These are phyloP conservation scores for Malurus cyaneus DNA, from an alignment of 2,113 vertebrate species.

Conservation along the genomic window DNA sequence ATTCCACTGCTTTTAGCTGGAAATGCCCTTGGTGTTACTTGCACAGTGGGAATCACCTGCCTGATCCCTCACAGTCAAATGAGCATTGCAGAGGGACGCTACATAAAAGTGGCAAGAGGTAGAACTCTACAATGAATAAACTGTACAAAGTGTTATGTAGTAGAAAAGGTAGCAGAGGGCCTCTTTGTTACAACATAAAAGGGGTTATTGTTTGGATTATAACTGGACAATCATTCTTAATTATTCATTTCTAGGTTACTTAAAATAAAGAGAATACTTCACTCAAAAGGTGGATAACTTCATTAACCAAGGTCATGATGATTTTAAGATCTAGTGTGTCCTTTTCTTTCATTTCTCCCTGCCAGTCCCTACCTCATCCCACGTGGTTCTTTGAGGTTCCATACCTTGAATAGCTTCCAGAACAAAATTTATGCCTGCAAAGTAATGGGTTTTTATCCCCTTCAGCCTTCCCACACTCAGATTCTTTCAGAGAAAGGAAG, in stretches of 20 bases:
- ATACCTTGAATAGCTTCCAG: background rate
- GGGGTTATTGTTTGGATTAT: background rate
- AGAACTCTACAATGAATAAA: background rate
- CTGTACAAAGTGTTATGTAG: background rate
- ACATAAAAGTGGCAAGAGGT: rapidly evolving
- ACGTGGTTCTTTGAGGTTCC: background rate
- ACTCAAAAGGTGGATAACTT: background rate
- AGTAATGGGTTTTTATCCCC: background rate
- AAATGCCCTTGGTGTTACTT: background rate
- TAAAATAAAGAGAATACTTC: background rate
- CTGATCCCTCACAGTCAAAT: background rate
- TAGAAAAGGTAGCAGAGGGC: background rate
- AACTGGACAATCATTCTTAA: background rate
- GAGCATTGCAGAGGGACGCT: background rate
- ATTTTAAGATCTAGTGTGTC: background rate
- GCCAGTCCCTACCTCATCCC: background rate
- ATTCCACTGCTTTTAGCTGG: background rate
- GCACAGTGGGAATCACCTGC: background rate
- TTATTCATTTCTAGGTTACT: background rate
- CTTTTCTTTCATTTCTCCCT: background rate
- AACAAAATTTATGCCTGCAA: background rate
- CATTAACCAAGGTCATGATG: background rate
- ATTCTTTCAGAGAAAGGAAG: background rate
- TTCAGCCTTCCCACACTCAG: slow-evolving; percentile 5
- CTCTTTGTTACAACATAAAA: background rate